Conservation (phyloP, 2,797 vertebrate species). For the Otolemur crassicaudatus region DNA sequence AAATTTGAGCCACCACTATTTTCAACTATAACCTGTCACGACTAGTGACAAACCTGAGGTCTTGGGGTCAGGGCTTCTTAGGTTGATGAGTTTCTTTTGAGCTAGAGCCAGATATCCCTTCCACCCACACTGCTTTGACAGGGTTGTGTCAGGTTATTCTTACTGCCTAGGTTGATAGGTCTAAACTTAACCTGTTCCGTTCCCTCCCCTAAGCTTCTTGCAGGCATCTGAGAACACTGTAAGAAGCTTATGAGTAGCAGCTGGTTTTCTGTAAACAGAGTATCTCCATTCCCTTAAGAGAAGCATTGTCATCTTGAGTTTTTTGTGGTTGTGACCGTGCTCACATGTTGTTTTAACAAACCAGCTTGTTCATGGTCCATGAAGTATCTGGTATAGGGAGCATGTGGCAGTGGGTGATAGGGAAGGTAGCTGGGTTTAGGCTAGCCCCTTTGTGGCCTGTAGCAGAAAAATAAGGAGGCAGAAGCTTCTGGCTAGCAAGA, state of each 20-base stretch:
- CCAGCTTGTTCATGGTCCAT: conserved; percentile 64
- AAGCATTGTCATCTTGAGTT: conserved; percentile 27
- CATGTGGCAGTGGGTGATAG: not conserved
- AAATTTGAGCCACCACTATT: not conserved
- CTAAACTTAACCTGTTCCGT: not conserved
- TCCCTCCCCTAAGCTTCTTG: not conserved
- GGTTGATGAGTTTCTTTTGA: conserved; percentile 19
- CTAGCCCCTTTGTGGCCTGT: not conserved
- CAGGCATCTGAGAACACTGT: conserved; percentile 23
- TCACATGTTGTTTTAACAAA: conserved; percentile 37
- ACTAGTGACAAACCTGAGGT: not conserved
- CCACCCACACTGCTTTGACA: not conserved
- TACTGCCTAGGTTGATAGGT: not conserved
- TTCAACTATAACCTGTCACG: not conserved
- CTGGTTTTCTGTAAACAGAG: conserved; percentile 58
- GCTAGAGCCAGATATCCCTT: not conserved
- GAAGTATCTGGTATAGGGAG: conserved; percentile 29
- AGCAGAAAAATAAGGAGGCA: not conserved
- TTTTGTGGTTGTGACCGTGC: not conserved
- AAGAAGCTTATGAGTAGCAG: conserved; percentile 21
- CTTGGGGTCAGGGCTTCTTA: conserved; percentile 7
- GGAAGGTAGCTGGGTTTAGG: conserved; percentile 11
- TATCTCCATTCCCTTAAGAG: conserved; percentile 56
- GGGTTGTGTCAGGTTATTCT: conserved; percentile 21
- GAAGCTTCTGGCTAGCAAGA: conserved; percentile 15